A percentile compares a stretch with the other conserved stretches of the same genome.
phyloP scores from a whole-genome alignment of 2,797 vertebrate species.

The Schizopygopsis pylzovi region DNA sequence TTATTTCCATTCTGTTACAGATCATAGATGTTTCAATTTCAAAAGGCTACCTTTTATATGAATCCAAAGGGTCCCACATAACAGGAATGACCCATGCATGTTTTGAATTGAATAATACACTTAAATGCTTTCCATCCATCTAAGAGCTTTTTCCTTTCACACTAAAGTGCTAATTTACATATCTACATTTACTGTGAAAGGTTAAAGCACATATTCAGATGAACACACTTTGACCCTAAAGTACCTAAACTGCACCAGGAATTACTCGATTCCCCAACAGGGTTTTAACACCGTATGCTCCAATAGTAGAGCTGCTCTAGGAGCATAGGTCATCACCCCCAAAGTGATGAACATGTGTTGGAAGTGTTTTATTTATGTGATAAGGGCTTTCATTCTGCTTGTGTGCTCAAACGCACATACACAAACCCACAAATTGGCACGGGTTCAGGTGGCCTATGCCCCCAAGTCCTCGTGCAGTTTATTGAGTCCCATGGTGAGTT shows the following conservation, averaged over 20 bases:
- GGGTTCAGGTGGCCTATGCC: constrained; percentile 60
- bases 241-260: background rate
- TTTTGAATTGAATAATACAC: constrained; percentile 57
- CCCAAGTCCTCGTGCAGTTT: constrained; percentile 54
- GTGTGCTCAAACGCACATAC: constrained; percentile 29
- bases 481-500: constrained; percentile 63
- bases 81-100: background rate
- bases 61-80: background rate
- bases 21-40: too few species aligned
- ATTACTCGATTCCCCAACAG: constrained; percentile 5
- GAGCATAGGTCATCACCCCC: constrained; percentile 53
- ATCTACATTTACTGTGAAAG: background rate
- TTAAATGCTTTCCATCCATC: constrained; percentile 54
- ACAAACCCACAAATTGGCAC: constrained; percentile 45
- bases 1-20: background rate
- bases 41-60: background rate
- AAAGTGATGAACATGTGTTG: constrained; percentile 55
- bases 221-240: background rate
- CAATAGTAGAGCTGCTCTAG: constrained; percentile 11
- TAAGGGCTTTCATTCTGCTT: constrained; percentile 49
- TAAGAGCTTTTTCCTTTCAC: constrained; percentile 8
- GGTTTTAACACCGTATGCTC: constrained; percentile 29
- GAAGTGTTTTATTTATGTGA: constrained; percentile 59
- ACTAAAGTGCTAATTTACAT: constrained; percentile 2
- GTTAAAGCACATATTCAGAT: constrained; percentile 6